Conservation (phyloP, 2,888 invertebrate genomes). For the Sphaerolaimus hirsutus region DNA sequence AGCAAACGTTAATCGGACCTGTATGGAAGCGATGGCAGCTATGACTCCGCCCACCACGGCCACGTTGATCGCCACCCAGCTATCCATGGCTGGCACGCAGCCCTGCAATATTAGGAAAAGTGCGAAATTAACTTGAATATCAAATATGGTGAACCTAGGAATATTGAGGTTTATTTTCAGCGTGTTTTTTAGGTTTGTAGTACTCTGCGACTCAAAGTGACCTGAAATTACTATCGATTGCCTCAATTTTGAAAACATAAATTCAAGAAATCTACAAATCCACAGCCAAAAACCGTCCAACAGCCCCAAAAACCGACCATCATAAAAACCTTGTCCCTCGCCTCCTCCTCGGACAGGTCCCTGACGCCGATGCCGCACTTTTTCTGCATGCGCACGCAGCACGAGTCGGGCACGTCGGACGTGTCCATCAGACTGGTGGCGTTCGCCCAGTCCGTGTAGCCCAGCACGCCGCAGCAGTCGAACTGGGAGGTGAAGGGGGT, state of each 20-base stretch:
- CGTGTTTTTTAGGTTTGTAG: too few species aligned
- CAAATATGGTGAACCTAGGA: too few species aligned
- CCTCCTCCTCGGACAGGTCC: slow-evolving; percentile 12
- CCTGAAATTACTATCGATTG: too few species aligned
- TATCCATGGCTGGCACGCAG: slow-evolving; percentile 37
- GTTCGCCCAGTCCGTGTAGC: slow-evolving; percentile 16
- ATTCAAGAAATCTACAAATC: too few species aligned
- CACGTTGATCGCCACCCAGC: slow-evolving; percentile 44
- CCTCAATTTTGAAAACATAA: too few species aligned
- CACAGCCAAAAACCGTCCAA: too few species aligned
- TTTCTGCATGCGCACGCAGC: slow-evolving; percentile 12
- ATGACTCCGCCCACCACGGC: slow-evolving; percentile 55
- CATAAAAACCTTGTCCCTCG: slow-evolving; percentile 8
- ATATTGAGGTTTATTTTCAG: too few species aligned
- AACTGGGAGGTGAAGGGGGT: too few species aligned
- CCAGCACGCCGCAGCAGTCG: slow-evolving; percentile 19
- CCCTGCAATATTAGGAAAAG: too few species aligned
- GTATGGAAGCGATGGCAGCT: slow-evolving; percentile 55
- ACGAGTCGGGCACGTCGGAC: slow-evolving; percentile 17
- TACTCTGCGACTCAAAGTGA: too few species aligned
- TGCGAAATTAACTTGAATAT: too few species aligned
- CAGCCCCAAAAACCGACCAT: too few species aligned
- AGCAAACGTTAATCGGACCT: slow-evolving; percentile 36
- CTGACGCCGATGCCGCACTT: slow-evolving; percentile 35
- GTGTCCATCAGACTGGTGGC: slow-evolving; percentile 1